Evolutionary conservation across 2,888 invertebrate genomes (phyloP).

Genomic region (Cosmorhoe ocellata): DNA sequence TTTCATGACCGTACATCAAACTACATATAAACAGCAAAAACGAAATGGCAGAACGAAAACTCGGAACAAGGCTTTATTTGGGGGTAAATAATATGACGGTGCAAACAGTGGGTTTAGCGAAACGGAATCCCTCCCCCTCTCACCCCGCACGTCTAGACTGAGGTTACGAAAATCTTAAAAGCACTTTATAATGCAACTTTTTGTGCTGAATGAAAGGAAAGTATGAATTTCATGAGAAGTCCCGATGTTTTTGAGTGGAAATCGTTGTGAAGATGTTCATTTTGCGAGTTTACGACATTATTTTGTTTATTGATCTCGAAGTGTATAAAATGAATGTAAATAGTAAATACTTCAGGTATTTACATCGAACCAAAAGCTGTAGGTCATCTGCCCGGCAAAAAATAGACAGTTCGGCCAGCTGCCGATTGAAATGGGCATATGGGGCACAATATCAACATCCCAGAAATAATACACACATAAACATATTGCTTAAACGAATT

Average conservation of each 20-base stretch:
- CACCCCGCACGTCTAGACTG: conserved; percentile 54
- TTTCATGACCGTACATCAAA: conserved; percentile 1
- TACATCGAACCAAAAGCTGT: too few relatives aligned
- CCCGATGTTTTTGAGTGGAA: not conserved
- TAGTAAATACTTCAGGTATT: too few relatives aligned
- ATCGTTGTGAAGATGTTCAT: not conserved
- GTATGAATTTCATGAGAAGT: conserved; percentile 37
- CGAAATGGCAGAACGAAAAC: conserved; percentile 12
- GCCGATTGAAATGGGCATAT: too few relatives aligned
- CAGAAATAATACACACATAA: too few relatives aligned
- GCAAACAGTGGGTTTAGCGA: conserved; percentile 44
- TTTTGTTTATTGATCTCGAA: too few relatives aligned
- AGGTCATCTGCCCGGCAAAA: too few relatives aligned
- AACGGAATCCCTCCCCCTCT: conserved; percentile 37
- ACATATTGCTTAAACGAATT: too few relatives aligned
- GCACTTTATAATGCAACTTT: conserved; percentile 31
- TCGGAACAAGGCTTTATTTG: conserved; percentile 44
- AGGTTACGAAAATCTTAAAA: conserved; percentile 48
- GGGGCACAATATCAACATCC: too few relatives aligned
- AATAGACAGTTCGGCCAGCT: too few relatives aligned
- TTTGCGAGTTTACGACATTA: not conserved
- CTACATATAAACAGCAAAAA: conserved; percentile 4
- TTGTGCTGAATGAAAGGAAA: conserved; percentile 37
- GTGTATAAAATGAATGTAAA: too few relatives aligned
- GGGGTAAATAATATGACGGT: conserved; percentile 45